A percentile compares a stretch with the other conserved stretches of the same genome.
Conservation (phyloP, 1,140 invertebrate genomes). For the Brachionus paranguensis region DNA sequence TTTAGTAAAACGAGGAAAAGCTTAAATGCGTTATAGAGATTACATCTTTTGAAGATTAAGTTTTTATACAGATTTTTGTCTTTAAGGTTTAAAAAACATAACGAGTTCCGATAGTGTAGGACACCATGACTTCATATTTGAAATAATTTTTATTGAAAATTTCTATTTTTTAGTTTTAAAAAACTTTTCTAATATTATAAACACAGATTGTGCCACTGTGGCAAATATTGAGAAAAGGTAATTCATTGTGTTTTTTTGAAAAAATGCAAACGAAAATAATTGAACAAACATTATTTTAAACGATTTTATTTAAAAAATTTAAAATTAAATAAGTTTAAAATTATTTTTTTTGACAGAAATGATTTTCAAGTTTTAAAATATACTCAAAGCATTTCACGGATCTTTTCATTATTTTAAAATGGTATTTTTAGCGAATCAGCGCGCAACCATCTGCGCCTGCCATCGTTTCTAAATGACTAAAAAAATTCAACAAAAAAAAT, state of each 20-base stretch:
- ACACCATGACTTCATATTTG: background rate
- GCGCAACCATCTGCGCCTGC: background rate
- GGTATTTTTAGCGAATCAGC: background rate
- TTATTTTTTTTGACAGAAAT: background rate
- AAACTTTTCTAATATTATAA: background rate
- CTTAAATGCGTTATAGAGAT: too few species aligned
- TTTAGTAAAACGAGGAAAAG: too few species aligned
- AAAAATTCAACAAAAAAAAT: background rate
- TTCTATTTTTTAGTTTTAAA: background rate
- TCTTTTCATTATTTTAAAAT: background rate
- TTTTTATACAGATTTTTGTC: too few species aligned
- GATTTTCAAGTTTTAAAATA: background rate
- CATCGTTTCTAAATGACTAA: background rate
- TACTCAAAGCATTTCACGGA: background rate
- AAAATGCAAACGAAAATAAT: background rate
- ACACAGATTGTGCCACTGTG: too few species aligned
- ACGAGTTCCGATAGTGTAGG: too few species aligned
- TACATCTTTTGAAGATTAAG: too few species aligned
- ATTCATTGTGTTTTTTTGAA: too few species aligned
- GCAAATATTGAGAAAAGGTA: too few species aligned
- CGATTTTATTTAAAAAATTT: background rate
- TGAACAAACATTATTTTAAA: background rate
- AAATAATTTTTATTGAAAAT: too few species aligned
- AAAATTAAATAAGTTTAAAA: background rate
- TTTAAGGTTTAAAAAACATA: too few species aligned